Base-by-base conservation (phyloP, 2,888 invertebrate genomes). In the Leptopilina myrica region DNA sequence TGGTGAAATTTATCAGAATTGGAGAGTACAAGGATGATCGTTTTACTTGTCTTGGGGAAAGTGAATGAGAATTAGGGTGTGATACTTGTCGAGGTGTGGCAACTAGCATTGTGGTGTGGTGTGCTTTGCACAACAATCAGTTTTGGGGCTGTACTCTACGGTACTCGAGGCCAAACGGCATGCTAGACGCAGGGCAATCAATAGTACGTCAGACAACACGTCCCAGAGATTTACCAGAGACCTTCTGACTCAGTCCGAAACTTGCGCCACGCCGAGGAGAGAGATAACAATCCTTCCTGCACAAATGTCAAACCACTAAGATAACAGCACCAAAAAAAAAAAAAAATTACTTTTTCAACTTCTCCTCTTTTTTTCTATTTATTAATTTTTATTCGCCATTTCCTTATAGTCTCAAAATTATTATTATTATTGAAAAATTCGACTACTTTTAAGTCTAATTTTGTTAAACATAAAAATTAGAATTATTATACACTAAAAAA, bases 171-270 rank as follows among this genome's bases (percentile, higher is more conserved):
- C 81, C 81, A 80, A 83, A 81, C 80, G 80, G 80, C 80, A 77
- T 78, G 79, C 77, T 78, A 81, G 83, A 82, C 83, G 83, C 83
- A 83, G 80, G 79, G 80, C 83, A 83, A 83, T 83, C 83, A 79
- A 83, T 83, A 83, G 78, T 83, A 82, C 80, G 83, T 83, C 83
- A 79, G 83, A 82, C 81, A 80, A 81, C 83, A 81, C 80, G 81
- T 81, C 76, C 76, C 69, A 56, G 69, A 73, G 69, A 73, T 73
- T 73, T 73, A 73, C 14, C 53, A 73, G 43, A 43, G 33, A 73
- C 53, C 49, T 73, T 53, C 53, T 53, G 69, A 73, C 49, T 73
- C 69, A 14, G 53, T 73, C 69, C 69, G 9, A 69, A 69, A 49
- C 69, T 69, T 69, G 69, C 26, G 69, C 43, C 20, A 20, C 20